These are phyloP conservation scores for Drosophila stalkeri DNA, from an alignment of 2,888 invertebrate species.

Conservation along the genomic window DNA sequence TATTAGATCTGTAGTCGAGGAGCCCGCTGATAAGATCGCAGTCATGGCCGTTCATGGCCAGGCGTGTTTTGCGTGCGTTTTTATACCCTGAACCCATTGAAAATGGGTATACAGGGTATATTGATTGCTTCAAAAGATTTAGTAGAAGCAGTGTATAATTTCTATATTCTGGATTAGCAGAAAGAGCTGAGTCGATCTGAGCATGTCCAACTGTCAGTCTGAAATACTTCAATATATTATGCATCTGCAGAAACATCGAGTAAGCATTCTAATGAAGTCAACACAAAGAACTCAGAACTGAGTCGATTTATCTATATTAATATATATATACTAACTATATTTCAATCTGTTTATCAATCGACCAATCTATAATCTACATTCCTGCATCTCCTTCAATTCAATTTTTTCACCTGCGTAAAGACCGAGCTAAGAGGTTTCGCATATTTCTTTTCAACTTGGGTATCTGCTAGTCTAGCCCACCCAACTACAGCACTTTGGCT, in stretches of 20 bases:
- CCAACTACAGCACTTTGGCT: not conserved
- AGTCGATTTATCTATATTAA: too few species aligned
- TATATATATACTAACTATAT: too few species aligned
- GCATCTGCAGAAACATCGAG: too few species aligned
- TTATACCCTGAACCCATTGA: slow-evolving; percentile 14
- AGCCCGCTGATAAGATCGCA: slow-evolving; percentile 58
- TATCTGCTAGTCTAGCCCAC: not conserved
- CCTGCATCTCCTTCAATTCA: too few species aligned
- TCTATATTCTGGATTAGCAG: not conserved
- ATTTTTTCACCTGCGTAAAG: not conserved
- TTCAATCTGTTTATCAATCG: too few species aligned
- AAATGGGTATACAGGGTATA: not conserved
- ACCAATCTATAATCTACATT: too few species aligned
- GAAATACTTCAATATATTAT: too few species aligned
- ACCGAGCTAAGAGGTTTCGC: not conserved
- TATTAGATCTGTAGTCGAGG: slow-evolving; percentile 20
- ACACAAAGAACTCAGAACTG: not conserved
- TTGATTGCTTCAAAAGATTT: not conserved
- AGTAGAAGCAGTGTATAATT: not conserved
- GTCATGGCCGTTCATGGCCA: slow-evolving; percentile 70
- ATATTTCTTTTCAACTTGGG: not conserved
- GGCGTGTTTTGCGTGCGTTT: slow-evolving; percentile 44
- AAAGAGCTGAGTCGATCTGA: not conserved
- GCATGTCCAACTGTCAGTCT: too few species aligned
- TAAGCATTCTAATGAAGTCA: too few species aligned